These are phyloP conservation scores for Cryptomyrus ogoouensis DNA, from an alignment of 2,113 vertebrate genomes.

Conservation along the genomic window DNA sequence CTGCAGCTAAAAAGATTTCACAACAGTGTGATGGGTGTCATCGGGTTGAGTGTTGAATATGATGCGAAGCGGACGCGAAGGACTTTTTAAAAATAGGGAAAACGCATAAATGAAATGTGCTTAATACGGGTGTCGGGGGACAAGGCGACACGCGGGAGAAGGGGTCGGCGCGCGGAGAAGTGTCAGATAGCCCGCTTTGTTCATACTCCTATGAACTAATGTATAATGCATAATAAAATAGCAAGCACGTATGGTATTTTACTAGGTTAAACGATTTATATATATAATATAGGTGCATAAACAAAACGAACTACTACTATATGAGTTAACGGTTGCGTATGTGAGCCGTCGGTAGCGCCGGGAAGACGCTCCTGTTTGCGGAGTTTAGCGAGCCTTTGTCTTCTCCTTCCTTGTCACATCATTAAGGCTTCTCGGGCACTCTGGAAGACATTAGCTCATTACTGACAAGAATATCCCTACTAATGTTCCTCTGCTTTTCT, in stretches of 20 bases:
- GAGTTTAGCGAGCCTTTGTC: constrained; percentile 50
- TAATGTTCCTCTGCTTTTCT: constrained; percentile 48
- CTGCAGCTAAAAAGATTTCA: neutral
- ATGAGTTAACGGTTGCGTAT: neutral
- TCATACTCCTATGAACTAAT: neutral
- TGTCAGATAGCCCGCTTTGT: neutral
- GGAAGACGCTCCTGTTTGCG: constrained; percentile 38
- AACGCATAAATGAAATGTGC: neutral
- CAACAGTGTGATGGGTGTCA: constrained; percentile 9
- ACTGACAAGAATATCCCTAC: constrained; percentile 59
- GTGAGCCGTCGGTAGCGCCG: neutral
- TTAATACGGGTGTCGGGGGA: neutral
- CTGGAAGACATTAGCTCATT: constrained; percentile 55
- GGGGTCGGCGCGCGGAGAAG: neutral
- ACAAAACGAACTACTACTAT: neutral
- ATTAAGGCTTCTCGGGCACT: constrained; percentile 42
- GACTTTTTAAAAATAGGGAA: neutral
- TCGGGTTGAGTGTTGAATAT: constrained; percentile 5
- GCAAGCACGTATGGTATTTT: neutral
- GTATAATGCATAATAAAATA: neutral
- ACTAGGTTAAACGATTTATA: neutral
- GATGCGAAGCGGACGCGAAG: neutral
- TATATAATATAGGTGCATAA: neutral
- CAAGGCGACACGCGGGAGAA: neutral
- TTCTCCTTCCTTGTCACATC: constrained; percentile 53